Evolutionary conservation across 2,888 invertebrate species (phyloP), one percentile per base, ranked within the genome.

Genomic region (Chrysolina americana): DNA sequence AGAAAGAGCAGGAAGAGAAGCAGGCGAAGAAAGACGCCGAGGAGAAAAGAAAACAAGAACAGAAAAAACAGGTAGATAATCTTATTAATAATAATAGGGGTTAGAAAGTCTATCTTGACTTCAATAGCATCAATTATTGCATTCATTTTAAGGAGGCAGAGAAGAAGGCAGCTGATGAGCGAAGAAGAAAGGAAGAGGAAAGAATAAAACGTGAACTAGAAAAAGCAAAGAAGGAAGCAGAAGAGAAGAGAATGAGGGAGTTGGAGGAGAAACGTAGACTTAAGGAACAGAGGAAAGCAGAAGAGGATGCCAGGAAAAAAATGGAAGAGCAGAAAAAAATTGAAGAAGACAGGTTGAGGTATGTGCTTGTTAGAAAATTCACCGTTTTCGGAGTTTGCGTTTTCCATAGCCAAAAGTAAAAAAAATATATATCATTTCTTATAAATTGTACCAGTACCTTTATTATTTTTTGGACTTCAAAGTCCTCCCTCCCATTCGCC

Each of bases 181-280:
- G 90, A 71, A 87, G 87, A 53, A 89, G 88, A 79, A 90, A 89
- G 76, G 90, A 89, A 73, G 90, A 90, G 74, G 90, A 91, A 73
- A 88, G 88, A 81, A 87, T 89, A 66, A 88, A 88, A 68, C 90
- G 89, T 71, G 90, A 90, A 79, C 87, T 90, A 66, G 90, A 89
- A 85, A 86, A 89, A 84, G 84, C 88, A 79, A 81, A 89, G 87
- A 83, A 89, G 86, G 84, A 90, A 87, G 86, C 89, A 76, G 83
- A 90, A 86, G 86, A 89, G 80, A 83, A 90, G 87, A 79, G 90
- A 83, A 81, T 88, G 77, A 87, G 88, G 76, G 91, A 90, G 83
- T 87, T 90, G 81, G 89, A 90, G 79, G 90, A 91, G 80, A 89
- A 90, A 77, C 86, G 90, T 76, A 87, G 89, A 81, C 79, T 89